Conservation (phyloP, 2,888 invertebrate genomes). For the Frankliniella intonsa region DNA sequence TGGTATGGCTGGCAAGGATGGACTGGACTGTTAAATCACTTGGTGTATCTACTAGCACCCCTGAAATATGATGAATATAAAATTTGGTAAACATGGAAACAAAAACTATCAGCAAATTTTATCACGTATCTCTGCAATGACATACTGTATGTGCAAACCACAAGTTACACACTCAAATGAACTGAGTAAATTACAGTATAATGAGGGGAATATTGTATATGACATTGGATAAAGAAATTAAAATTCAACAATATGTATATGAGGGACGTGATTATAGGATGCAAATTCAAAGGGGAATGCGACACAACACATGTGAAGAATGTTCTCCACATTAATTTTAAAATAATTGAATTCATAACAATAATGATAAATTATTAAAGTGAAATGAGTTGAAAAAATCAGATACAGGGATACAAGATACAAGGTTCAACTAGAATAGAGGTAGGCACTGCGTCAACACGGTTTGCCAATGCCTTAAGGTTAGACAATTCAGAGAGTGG, state of each 20-base stretch:
- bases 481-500: no score
- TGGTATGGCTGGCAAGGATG: not conserved
- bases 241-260: not conserved
- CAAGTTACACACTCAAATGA: not conserved
- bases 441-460: no score
- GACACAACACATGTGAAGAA: not conserved
- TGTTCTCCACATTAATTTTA: not conserved
- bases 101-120: not conserved
- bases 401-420: no score
- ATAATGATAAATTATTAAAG: no score
- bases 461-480: no score
- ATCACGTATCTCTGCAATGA: not conserved
- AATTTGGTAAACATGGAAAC: not conserved
- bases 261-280: not conserved
- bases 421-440: no score
- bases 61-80: not conserved
- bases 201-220: not conserved
- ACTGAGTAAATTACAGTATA: not conserved
- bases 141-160: not conserved
- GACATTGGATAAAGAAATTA: not conserved
- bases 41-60: not conserved
- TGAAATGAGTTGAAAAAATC: no score
- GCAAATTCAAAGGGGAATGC: not conserved
- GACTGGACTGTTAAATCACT: constrained; percentile 7
- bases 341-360: no score